phyloP scores from a whole-genome alignment of 2,797 vertebrate genomes.

The Catharus ustulatus region DNA sequence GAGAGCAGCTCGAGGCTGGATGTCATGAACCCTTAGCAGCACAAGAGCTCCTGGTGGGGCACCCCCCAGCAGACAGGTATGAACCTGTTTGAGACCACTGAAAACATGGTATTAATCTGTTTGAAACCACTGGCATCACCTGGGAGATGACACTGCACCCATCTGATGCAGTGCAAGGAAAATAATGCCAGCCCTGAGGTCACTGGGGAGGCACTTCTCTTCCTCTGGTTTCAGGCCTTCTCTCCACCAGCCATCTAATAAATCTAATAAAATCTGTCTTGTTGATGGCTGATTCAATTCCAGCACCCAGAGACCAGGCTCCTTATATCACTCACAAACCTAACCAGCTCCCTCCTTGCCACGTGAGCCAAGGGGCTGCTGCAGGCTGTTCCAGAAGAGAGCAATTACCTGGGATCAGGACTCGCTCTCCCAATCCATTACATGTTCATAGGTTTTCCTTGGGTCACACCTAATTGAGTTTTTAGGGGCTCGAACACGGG shows the following conservation, averaged over 20 bases:
- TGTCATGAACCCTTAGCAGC: background rate
- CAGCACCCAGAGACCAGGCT: background rate
- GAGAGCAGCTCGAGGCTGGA: background rate
- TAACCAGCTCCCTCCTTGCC: background rate
- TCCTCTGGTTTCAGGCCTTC: conserved; percentile 8
- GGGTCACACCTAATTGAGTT: background rate
- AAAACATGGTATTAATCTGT: background rate
- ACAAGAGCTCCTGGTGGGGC: background rate
- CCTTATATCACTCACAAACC: background rate
- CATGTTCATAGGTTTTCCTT: background rate
- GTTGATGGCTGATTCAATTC: conserved; percentile 45
- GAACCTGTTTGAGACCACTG: background rate
- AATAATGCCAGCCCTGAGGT: background rate
- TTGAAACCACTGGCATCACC: background rate
- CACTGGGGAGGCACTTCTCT: background rate
- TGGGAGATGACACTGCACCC: background rate
- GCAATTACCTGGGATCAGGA: background rate
- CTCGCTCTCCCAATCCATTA: background rate
- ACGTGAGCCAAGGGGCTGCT: background rate
- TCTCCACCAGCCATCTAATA: background rate
- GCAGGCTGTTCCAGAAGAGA: background rate
- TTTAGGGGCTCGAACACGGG: background rate
- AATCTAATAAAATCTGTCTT: conserved; percentile 52
- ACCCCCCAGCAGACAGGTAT: background rate
- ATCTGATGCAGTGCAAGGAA: background rate